These are phyloP conservation scores for Podabrus alpinus DNA, from an alignment of 2,888 invertebrate species.

Conservation along the genomic window DNA sequence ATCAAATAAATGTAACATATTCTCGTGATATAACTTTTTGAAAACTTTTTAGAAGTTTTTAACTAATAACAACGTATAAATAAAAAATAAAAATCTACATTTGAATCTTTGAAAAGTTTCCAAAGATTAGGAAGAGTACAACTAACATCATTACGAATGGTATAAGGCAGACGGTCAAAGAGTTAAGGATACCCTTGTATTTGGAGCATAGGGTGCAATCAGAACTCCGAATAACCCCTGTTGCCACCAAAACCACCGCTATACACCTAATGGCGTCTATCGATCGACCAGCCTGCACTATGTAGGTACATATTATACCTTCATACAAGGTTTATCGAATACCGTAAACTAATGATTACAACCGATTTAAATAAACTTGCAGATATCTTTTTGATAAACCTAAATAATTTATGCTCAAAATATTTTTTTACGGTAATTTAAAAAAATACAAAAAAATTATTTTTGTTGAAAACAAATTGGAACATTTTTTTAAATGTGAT, in stretches of 20 bases:
- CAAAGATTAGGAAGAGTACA: not conserved
- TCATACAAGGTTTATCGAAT: conserved; percentile 32
- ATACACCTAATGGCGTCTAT: conserved; percentile 32
- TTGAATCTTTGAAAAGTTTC: not conserved
- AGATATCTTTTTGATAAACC: not conserved
- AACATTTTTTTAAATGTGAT: not conserved
- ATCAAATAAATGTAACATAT: not conserved
- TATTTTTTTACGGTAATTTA: not conserved
- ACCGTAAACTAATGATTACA: conserved; percentile 34
- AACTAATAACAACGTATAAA: not conserved
- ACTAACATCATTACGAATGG: conserved; percentile 31
- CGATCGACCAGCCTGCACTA: conserved; percentile 27
- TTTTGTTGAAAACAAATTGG: not conserved
- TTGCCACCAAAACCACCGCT: conserved; percentile 29
- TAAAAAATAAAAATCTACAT: not conserved
- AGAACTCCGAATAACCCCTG: conserved; percentile 29
- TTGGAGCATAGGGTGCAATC: conserved; percentile 29
- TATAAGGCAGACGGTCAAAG: conserved; percentile 30
- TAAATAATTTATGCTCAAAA: not conserved
- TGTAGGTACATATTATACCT: conserved; percentile 22
- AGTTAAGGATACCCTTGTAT: conserved; percentile 20
- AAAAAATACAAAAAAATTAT: not conserved
- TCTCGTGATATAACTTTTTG: not conserved
- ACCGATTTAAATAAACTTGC: conserved; percentile 15
- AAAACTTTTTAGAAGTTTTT: not conserved